Percentiles rank a stretch among this genome's conserved stretches.
phyloP scores from a whole-genome alignment of 2,113 vertebrate species.

The Tenebrosternarchus preto region DNA sequence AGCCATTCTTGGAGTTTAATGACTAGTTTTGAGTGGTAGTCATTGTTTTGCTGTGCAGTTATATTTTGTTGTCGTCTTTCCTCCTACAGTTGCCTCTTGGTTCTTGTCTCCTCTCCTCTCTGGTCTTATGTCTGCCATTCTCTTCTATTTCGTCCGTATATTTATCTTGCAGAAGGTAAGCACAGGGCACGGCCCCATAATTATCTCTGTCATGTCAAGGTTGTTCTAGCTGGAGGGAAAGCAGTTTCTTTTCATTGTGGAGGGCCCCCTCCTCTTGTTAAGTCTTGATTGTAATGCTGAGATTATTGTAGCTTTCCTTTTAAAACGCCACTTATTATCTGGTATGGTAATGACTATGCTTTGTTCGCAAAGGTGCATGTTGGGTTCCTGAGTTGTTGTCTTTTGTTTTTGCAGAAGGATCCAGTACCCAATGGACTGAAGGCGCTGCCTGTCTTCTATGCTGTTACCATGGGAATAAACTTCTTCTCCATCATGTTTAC shows the following conservation, averaged over 20 bases:
- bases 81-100: conserved; percentile 87
- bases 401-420: conserved; percentile 77
- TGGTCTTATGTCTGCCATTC: conserved; percentile 88
- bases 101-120: conserved; percentile 96
- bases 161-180: conserved; percentile 93
- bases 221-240: background rate
- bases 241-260: background rate
- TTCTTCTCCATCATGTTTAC: conserved; percentile 95
- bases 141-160: conserved; percentile 88
- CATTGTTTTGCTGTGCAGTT: background rate
- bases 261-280: background rate
- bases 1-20: background rate
- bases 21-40: too few species aligned
- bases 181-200: background rate
- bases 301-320: conserved; percentile 16
- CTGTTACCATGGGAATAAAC: conserved; percentile 91
- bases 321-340: conserved; percentile 24
- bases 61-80: background rate
- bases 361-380: background rate
- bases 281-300: background rate
- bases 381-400: conserved; percentile 35
- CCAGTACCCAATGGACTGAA: conserved; percentile 92
- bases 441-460: conserved; percentile 93
- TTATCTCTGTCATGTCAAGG: background rate
- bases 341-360: conserved; percentile 11